phyloP scores from a whole-genome alignment of 1,140 invertebrate genomes.

The Brachionus plicatilis region DNA sequence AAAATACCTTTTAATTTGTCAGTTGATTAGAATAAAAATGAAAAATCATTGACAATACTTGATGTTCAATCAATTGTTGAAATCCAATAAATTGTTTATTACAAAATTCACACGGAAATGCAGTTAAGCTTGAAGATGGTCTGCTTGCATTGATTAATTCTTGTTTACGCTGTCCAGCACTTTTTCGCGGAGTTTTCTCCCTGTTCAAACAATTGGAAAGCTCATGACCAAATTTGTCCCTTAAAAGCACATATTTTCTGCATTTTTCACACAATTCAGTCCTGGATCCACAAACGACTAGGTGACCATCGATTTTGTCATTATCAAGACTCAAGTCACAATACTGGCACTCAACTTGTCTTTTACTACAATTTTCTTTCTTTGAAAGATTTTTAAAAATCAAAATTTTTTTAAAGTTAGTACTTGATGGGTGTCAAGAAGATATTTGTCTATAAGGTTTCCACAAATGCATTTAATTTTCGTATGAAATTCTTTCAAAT shows the following conservation, averaged over 20 bases:
- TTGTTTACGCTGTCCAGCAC: neutral
- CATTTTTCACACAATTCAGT: conserved; percentile 3
- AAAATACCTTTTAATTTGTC: neutral
- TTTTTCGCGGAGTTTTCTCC: neutral
- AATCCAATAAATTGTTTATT: neutral
- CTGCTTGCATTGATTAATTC: neutral
- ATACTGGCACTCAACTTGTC: neutral
- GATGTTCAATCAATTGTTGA: neutral
- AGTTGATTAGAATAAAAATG: neutral
- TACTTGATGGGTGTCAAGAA: neutral
- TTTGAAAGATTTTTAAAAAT: neutral
- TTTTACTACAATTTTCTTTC: neutral
- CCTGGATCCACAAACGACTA: neutral
- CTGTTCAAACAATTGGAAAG: neutral
- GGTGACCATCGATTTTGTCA: neutral
- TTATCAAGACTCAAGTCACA: neutral
- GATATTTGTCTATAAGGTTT: neutral
- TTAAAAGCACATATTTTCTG: conserved; percentile 1
- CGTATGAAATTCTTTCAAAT: neutral
- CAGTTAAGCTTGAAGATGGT: neutral
- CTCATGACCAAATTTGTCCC: neutral
- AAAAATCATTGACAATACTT: neutral
- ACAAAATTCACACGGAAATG: conserved; percentile 31
- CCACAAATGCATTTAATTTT: conserved; percentile 7
- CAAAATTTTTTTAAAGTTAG: neutral